Percentiles rank a stretch among this genome's conserved stretches.
Evolutionary conservation across 2,113 vertebrate species (phyloP).

Genomic region (Solea senegalensis): DNA sequence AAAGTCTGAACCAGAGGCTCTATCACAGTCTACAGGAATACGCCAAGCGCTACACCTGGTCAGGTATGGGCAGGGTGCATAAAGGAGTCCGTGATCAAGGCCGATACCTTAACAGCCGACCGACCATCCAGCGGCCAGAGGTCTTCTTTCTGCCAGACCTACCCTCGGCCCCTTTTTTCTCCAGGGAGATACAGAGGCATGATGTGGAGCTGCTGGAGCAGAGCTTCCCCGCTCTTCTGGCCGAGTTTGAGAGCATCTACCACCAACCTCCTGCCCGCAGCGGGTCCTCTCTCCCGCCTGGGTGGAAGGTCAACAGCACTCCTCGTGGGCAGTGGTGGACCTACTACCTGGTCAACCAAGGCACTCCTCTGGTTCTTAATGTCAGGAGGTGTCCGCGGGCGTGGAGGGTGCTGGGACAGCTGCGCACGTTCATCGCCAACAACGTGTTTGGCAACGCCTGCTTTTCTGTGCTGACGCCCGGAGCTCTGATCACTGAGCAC

Average conservation of each 20-base stretch:
- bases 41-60: constrained; percentile 98
- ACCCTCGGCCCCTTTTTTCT: constrained; percentile 91
- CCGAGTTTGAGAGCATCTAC: constrained; percentile 94
- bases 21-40: constrained; percentile 98
- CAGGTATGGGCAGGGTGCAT: constrained; percentile 97
- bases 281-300: constrained; percentile 89
- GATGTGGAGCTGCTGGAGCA: constrained; percentile 96
- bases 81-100: constrained; percentile 95
- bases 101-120: constrained; percentile 88
- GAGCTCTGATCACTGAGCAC: constrained; percentile 91
- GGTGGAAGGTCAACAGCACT: constrained; percentile 94
- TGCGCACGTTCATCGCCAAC: constrained; percentile 97
- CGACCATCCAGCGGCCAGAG: constrained; percentile 95
- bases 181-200: constrained; percentile 94
- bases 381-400: constrained; percentile 94
- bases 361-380: constrained; percentile 91
- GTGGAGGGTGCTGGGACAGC: constrained; percentile 93
- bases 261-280: constrained; percentile 87
- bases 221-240: constrained; percentile 92
- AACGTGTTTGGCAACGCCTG: constrained; percentile 98
- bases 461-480: constrained; percentile 93
- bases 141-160: constrained; percentile 97
- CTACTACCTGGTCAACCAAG: constrained; percentile 97
- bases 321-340: constrained; percentile 95
- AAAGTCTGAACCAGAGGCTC: constrained; percentile 94